Evolutionary conservation across 2,888 invertebrate genomes (phyloP).

Genomic region (Nesidiocoris tenuis): DNA sequence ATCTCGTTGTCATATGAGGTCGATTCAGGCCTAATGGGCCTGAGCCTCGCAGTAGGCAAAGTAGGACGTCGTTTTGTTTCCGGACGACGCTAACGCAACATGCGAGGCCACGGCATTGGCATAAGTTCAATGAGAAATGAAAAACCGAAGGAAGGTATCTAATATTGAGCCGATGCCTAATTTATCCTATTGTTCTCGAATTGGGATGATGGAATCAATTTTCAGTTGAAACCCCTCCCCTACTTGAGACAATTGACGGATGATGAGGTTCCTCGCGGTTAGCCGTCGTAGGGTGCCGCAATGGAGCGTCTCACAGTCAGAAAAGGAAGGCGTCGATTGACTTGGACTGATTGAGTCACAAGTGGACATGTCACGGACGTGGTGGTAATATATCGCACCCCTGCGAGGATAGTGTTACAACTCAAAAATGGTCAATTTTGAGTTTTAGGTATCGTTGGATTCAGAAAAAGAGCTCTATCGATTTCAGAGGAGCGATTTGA

Average conservation of each 20-base stretch:
- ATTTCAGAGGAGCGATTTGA: too few relatives aligned
- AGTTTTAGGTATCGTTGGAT: too few relatives aligned
- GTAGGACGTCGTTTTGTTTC: background rate
- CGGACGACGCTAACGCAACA: background rate
- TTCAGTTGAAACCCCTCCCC: background rate
- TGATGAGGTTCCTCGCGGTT: background rate
- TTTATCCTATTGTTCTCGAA: background rate
- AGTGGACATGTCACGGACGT: too few relatives aligned
- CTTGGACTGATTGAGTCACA: background rate
- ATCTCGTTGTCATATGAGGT: too few relatives aligned
- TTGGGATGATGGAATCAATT: background rate
- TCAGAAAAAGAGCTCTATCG: too few relatives aligned
- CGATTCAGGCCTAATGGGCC: too few relatives aligned
- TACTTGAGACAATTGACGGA: background rate
- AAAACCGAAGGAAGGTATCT: too few relatives aligned
- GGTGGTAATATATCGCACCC: too few relatives aligned
- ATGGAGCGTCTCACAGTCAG: background rate
- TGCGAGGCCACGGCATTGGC: background rate
- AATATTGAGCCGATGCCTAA: background rate
- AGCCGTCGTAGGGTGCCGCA: background rate
- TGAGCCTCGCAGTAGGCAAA: too few relatives aligned
- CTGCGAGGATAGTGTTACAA: too few relatives aligned
- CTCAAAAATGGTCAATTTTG: too few relatives aligned
- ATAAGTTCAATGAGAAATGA: background rate
- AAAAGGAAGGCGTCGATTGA: background rate